Conservation (phyloP, 1,140 invertebrate species). For the Drosophila malerkotliana region DNA sequence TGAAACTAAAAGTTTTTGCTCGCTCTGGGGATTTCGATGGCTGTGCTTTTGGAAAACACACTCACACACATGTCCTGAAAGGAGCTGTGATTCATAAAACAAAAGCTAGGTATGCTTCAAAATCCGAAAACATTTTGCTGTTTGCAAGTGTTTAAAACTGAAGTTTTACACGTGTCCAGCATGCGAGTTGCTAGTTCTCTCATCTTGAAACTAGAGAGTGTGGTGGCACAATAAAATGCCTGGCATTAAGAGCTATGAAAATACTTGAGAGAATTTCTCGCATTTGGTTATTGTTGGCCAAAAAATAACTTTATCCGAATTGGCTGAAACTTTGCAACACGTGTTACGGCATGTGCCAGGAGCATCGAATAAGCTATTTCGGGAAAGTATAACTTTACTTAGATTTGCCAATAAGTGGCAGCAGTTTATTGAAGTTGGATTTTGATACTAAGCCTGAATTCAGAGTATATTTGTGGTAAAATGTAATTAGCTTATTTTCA, state of each 20-base stretch:
- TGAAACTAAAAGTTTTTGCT: conserved; percentile 69
- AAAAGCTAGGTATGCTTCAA: conserved; percentile 55
- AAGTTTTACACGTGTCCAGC: conserved; percentile 79
- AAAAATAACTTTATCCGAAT: conserved; percentile 53
- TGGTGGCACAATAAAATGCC: conserved; percentile 40
- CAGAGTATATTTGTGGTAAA: conserved; percentile 7
- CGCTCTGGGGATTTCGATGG: conserved; percentile 62
- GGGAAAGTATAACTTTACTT: conserved; percentile 42
- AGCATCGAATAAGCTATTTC: conserved; percentile 46
- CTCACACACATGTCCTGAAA: conserved; percentile 10
- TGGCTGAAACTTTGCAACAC: conserved; percentile 56
- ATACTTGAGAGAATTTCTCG: conserved; percentile 56
- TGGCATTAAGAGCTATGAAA: conserved; percentile 51
- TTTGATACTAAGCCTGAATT: conserved; percentile 30
- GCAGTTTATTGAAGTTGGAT: conserved; percentile 42
- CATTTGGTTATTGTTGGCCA: conserved; percentile 56
- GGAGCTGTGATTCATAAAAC: conserved; percentile 70
- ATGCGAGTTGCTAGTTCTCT: conserved; percentile 48
- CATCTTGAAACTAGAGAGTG: not conserved
- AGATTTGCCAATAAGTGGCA: conserved; percentile 47
- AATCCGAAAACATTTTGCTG: conserved; percentile 69
- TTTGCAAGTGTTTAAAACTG: conserved; percentile 76
- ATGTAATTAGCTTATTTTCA: too few species aligned
- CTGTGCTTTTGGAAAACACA: conserved; percentile 10
- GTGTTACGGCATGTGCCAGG: conserved; percentile 37